Percentiles rank a stretch among this genome's conserved stretches.
These are phyloP conservation scores for Apus apus DNA, from an alignment of 2,113 vertebrate genomes.

Conservation along the genomic window DNA sequence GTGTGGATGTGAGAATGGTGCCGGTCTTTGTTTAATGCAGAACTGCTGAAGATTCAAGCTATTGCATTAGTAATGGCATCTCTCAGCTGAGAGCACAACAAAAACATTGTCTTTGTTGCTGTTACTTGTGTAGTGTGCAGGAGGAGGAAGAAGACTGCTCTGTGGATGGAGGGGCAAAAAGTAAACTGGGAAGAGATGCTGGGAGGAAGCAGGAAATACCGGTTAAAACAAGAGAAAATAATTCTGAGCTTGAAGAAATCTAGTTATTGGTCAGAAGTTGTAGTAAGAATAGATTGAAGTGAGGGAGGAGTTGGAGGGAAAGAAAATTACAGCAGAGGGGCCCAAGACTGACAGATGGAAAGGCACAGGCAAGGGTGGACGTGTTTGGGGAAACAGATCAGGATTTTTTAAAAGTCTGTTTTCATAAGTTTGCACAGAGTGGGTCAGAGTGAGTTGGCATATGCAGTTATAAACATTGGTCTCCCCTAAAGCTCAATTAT, in stretches of 20 bases:
- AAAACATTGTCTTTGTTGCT: neutral
- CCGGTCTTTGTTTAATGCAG: neutral
- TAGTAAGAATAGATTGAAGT: neutral
- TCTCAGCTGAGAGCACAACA: neutral
- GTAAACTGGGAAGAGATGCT: neutral
- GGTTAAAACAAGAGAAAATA: neutral
- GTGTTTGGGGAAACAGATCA: neutral
- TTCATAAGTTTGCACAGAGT: neutral
- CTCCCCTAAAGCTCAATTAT: neutral
- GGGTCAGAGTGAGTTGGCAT: neutral
- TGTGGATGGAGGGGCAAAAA: neutral
- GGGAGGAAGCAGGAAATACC: neutral
- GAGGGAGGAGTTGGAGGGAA: neutral
- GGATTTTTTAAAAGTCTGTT: neutral
- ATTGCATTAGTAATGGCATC: neutral
- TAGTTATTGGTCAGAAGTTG: neutral
- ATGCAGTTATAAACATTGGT: neutral
- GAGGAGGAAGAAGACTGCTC: neutral
- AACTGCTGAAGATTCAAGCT: neutral
- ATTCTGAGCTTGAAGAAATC: neutral
- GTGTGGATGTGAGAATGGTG: rapidly evolving
- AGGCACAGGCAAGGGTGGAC: neutral
- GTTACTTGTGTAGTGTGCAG: neutral
- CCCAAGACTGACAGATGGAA: neutral
- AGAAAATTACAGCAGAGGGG: too few species aligned